Base-by-base conservation (phyloP, 1,140 invertebrate genomes). In the Phocides pigmalion region DNA sequence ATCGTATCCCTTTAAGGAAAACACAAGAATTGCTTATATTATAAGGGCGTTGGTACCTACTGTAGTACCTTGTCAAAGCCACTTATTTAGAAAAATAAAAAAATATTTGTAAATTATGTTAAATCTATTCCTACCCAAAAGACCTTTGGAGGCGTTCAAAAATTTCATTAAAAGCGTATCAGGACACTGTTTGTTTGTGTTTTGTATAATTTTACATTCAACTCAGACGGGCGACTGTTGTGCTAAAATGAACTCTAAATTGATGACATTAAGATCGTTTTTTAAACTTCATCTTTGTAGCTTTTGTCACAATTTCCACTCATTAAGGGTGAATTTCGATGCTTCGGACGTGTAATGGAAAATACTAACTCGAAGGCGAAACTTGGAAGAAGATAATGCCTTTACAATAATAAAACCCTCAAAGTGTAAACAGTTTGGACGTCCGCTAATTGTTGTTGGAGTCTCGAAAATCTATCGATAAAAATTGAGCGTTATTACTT, bases 91-190 rank as follows among this genome's bases (percentile, higher is more conserved):
- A n/a, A n/a, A n/a, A n/a, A n/a, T n/a, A n/a, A n/a, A 5, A 32
- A 11, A 4, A 32, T 11, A 32, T 32, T 46, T 16, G 17, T 46
- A 20, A 46, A 17, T 20, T 20, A 19, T 22, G 17, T n/a, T 20
- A 20, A 46, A 46, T 20, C 3, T 28, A 37, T 20, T 35, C 19
- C 37, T 19, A 17, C 17, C 14, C 15, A 56, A 37, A 54, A 19
- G 37, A n/a, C 19, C 51, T 42, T 56, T 42, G 12, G 20, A 22
- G 37, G 9, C 20, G 28, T 42, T 9, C 51, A 56, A 41, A 56
- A 56, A 37, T 56, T 56, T 56, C 51, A 56, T 54, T 54, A 54
- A 54, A 42, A 19, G 39, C 53, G 20, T 25, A 22, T 56, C 39
- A 22, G 12, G 17, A 56, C 39, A 44, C 44, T 56, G 15, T 50